Base-by-base conservation (phyloP, 2,888 invertebrate species). In the Catocala nupta region DNA sequence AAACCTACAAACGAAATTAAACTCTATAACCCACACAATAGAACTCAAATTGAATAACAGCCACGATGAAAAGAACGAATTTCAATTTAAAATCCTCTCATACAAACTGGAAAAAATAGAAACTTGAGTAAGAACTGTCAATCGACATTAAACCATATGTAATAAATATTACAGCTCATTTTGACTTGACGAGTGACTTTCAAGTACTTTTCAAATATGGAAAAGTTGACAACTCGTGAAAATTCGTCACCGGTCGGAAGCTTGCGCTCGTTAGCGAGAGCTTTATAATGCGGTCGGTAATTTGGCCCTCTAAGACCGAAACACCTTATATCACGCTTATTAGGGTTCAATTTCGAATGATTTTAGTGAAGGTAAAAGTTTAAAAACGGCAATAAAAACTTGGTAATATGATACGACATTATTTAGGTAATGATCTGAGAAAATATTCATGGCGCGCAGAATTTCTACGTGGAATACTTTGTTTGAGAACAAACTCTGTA, bases 371-470 rank as follows among this genome's bases (percentile, higher is more conserved):
- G 58, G 10, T 58, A 3, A 7, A 25, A 13, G 2, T 65, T 65
- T 55, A 0, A 1, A 3, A 12, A 6, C 11, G 2, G 63, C n/a
- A 58, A 57, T 58, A 33, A 12, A 16, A 65, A 56, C 9, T 57
- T 75, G 43, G 75, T 70, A 47, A 58, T 53, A 36, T 48, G 25
- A 48, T 62, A 49, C 34, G 59, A 55, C 45, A 69, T 82, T 82
- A 82, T 82, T 81, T 77, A 78, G 76, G 80, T 81, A 87, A 87
- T 85, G 85, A 81, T 72, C 78, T 80, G 81, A 67, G 79, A 83
- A 82, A 85, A 86, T 79, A 80, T 80, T 75, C 76, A 78, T 77
- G 71, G 66, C 66, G 72, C 74, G 71, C 34, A 25, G 44, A 48
- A 63, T 56, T 68, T 65, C 2, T 58, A 49, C 53, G 43, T 36